These are phyloP conservation scores for Aphidius ervi DNA, from an alignment of 1,140 invertebrate species.

Conservation along the genomic window DNA sequence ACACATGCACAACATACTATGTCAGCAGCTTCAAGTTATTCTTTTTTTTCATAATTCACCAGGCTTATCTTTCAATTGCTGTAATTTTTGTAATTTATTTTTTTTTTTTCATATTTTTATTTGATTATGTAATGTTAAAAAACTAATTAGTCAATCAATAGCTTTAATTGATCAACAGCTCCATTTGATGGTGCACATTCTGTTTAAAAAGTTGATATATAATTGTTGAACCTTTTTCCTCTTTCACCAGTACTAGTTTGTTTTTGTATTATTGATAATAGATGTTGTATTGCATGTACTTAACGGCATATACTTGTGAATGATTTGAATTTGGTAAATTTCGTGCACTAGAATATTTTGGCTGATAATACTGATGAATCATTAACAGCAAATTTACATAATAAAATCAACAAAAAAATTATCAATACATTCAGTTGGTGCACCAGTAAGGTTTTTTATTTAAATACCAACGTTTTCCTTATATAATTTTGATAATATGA, in stretches of 20 bases:
- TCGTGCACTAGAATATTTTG: constrained; percentile 95
- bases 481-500: no score
- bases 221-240: constrained; percentile 96
- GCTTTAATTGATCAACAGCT: constrained; percentile 95
- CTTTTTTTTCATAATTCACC: constrained; percentile 93
- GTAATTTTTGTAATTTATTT: constrained; percentile 89
- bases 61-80: constrained; percentile 95
- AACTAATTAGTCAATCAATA: no score
- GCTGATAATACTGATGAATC: constrained; percentile 93
- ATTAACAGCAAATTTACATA: constrained; percentile 94
- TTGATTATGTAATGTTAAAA: no score
- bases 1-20: constrained; percentile 99
- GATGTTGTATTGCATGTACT: constrained; percentile 92
- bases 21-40: constrained; percentile 91
- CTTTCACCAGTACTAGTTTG: constrained; percentile 96
- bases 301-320: constrained; percentile 97
- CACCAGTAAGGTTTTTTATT: constrained; percentile 85
- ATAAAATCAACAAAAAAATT: constrained; percentile 97
- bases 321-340: constrained; percentile 96
- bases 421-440: constrained; percentile 85
- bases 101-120: no score
- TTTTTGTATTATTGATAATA: constrained; percentile 93
- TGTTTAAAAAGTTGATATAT: constrained; percentile 97
- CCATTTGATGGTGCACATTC: constrained; percentile 97
- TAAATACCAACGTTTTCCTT: no score